These are phyloP conservation scores for Australoheros scitulus DNA, from an alignment of 2,113 vertebrate species.

Conservation along the genomic window DNA sequence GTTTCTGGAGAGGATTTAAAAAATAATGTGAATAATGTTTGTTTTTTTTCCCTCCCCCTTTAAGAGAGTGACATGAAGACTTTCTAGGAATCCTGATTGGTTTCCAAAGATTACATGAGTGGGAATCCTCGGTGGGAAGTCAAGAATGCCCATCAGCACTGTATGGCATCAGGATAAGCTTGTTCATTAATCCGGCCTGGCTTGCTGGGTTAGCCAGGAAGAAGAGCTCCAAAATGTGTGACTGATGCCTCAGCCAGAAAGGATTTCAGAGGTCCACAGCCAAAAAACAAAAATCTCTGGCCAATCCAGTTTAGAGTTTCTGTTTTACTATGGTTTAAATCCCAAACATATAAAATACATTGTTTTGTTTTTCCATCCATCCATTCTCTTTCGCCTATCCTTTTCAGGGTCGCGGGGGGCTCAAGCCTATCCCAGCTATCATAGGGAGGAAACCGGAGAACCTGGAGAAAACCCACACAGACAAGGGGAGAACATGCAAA, in stretches of 20 bases:
- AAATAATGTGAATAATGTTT: neutral
- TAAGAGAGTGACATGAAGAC: slow-evolving; percentile 25
- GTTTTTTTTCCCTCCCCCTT: neutral
- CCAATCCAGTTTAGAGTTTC: slow-evolving; percentile 24
- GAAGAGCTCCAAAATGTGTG: slow-evolving; percentile 46
- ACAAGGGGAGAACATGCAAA: too few relatives aligned
- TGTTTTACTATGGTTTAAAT: slow-evolving; percentile 33
- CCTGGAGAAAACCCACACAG: too few relatives aligned
- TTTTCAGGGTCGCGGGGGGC: too few relatives aligned
- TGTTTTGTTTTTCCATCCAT: neutral
- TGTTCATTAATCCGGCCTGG: slow-evolving; percentile 59
- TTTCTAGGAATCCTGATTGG: slow-evolving; percentile 43
- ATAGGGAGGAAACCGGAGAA: too few relatives aligned
- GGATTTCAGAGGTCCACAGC: slow-evolving; percentile 50
- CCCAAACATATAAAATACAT: slow-evolving; percentile 6
- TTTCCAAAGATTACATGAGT: slow-evolving; percentile 43
- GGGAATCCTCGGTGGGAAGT: slow-evolving; percentile 37
- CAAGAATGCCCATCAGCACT: slow-evolving; percentile 41
- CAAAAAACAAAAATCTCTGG: slow-evolving; percentile 22
- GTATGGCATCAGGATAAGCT: slow-evolving; percentile 52
- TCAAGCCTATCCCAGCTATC: too few relatives aligned
- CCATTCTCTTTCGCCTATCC: too few relatives aligned
- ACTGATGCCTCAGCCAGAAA: slow-evolving; percentile 55
- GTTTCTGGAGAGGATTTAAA: neutral
- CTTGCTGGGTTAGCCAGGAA: slow-evolving; percentile 39